Percentiles rank a stretch among this genome's conserved stretches.
These are phyloP conservation scores for Campaea margaritaria DNA, from an alignment of 2,888 invertebrate species.

Conservation along the genomic window DNA sequence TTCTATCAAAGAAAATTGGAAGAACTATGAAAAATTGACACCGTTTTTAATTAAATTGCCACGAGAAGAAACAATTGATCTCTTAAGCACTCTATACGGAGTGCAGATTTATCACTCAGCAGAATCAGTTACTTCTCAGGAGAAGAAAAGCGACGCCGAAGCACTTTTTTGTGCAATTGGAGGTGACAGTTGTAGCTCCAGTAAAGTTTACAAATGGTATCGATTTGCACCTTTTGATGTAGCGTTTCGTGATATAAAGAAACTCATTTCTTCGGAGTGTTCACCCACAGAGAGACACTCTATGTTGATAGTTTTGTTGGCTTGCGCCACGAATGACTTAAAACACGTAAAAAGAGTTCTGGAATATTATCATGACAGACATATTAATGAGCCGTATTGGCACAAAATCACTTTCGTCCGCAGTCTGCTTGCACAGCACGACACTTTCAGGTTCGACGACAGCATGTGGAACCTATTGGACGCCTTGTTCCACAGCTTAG, in stretches of 20 bases:
- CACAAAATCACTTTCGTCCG: conserved; percentile 18
- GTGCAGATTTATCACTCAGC: neutral
- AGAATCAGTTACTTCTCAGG: neutral
- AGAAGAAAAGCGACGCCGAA: conserved; percentile 42
- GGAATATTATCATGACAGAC: conserved; percentile 25
- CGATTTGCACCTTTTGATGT: conserved; percentile 57
- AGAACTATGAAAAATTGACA: conserved; percentile 45
- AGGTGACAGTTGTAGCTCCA: conserved; percentile 12
- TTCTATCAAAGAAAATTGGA: neutral
- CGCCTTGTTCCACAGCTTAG: conserved; percentile 23
- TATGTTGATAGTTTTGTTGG: conserved; percentile 15
- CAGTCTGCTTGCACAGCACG: conserved; percentile 6
- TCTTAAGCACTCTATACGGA: conserved; percentile 4
- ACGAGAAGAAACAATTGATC: conserved; percentile 6
- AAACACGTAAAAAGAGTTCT: conserved; percentile 13
- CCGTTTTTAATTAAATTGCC: conserved; percentile 17
- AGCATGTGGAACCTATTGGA: conserved; percentile 14
- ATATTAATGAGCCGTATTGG: conserved; percentile 23
- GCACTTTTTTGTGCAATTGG: conserved; percentile 32
- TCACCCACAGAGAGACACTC: conserved; percentile 3
- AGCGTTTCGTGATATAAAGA: conserved; percentile 57
- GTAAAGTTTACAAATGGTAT: conserved; percentile 55
- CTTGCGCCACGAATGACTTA: conserved; percentile 9
- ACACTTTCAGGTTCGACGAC: conserved; percentile 19
- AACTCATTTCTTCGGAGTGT: conserved; percentile 41